These are phyloP conservation scores for Cossypha caffra DNA, from an alignment of 2,797 vertebrate species.

Conservation along the genomic window DNA sequence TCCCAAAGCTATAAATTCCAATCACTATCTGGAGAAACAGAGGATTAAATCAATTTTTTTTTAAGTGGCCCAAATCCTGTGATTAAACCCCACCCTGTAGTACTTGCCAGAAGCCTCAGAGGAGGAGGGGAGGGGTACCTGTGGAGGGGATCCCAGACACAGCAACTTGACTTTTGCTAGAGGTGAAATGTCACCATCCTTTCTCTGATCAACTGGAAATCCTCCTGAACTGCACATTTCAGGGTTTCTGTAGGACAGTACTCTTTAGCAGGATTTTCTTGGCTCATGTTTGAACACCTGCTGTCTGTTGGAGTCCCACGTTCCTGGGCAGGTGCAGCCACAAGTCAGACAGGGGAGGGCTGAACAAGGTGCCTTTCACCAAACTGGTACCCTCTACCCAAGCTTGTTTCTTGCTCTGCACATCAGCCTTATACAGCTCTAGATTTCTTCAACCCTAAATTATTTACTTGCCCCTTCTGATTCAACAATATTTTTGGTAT, in stretches of 20 bases:
- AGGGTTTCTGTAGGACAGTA: neutral
- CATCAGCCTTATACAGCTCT: neutral
- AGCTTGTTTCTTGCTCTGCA: neutral
- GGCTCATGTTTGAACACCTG: neutral
- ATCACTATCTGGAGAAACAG: neutral
- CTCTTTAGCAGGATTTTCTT: neutral
- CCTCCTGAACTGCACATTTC: neutral
- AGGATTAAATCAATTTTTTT: accelerated
- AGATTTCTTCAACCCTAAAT: neutral
- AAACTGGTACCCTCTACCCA: neutral
- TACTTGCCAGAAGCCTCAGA: neutral
- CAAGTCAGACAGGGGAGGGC: neutral
- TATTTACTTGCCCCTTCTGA: neutral
- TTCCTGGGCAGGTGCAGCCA: neutral
- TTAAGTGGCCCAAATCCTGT: neutral
- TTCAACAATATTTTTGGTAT: neutral
- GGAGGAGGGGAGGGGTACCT: neutral
- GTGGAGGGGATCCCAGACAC: neutral
- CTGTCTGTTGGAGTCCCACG: neutral
- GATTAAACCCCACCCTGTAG: neutral
- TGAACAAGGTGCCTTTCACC: neutral
- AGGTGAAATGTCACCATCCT: neutral
- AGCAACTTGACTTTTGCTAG: neutral
- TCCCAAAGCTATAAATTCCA: neutral
- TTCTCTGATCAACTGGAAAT: neutral